Conservation (phyloP, 2,888 invertebrate species). For the Coelopa pilipes region DNA sequence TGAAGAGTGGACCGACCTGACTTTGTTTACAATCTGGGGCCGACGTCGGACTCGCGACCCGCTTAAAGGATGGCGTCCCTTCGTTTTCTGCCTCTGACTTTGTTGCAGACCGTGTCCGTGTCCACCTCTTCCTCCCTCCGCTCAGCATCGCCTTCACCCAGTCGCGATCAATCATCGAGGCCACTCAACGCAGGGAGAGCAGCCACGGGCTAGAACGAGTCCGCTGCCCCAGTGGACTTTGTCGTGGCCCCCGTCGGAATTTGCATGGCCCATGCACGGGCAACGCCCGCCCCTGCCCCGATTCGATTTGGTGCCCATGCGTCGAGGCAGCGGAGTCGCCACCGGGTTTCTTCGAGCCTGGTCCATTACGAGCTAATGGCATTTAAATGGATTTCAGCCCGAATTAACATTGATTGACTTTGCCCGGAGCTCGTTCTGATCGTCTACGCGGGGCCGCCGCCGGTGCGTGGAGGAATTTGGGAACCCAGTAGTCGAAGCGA, state of each 20-base stretch:
- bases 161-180: not conserved
- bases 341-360: too few relatives aligned
- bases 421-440: constrained; percentile 21
- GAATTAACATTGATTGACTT: constrained; percentile 44
- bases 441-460: not conserved
- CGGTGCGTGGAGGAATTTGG: not conserved
- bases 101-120: too few relatives aligned
- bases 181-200: not conserved
- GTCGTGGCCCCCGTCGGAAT: constrained; percentile 48
- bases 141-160: too few relatives aligned
- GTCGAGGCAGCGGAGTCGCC: not conserved
- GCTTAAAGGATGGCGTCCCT: not conserved
- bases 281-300: not conserved
- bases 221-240: constrained; percentile 35
- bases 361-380: constrained; percentile 38
- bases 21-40: too few relatives aligned
- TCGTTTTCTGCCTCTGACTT: not conserved
- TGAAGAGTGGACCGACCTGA: too few relatives aligned
- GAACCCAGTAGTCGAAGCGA: not conserved
- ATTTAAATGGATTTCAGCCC: constrained; percentile 36
- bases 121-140: not conserved
- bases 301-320: constrained; percentile 15
- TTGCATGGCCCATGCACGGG: constrained; percentile 47
- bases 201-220: not conserved
- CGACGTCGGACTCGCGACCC: too few relatives aligned